phyloP scores from a whole-genome alignment of 1,140 invertebrate species.

The Magallana gigas region DNA sequence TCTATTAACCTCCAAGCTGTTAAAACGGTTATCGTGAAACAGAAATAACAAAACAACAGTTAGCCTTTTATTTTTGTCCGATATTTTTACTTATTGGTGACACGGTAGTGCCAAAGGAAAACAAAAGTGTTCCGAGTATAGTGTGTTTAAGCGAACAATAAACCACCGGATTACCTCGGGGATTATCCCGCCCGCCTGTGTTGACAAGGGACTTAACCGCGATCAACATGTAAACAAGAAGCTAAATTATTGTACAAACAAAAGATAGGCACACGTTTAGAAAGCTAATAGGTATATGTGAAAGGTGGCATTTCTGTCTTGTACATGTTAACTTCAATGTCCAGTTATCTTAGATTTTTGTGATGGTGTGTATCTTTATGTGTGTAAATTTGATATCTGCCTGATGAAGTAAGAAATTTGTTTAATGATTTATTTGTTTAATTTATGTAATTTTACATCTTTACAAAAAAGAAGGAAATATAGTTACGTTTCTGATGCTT shows the following conservation, averaged over 20 bases:
- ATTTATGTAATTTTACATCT: too few species aligned
- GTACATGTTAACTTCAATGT: too few species aligned
- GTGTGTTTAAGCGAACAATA: conserved; percentile 1
- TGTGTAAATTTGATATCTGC: too few species aligned
- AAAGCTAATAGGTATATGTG: too few species aligned
- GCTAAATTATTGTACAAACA: background rate
- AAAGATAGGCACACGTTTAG: background rate
- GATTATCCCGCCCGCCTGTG: conserved; percentile 17
- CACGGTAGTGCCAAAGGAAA: background rate
- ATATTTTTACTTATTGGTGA: background rate
- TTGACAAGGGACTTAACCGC: conserved; percentile 18
- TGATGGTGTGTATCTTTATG: too few species aligned
- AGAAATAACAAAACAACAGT: background rate
- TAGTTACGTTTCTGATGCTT: too few species aligned
- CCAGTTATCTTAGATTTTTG: too few species aligned
- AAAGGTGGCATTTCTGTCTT: too few species aligned
- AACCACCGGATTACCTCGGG: conserved; percentile 26
- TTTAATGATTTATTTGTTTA: too few species aligned
- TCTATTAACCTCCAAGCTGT: background rate
- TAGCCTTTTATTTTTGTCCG: too few species aligned
- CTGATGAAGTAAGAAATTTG: too few species aligned
- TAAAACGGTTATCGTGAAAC: background rate
- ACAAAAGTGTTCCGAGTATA: conserved; percentile 16
- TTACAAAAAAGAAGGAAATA: too few species aligned
- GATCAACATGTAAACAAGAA: conserved; percentile 17